A percentile compares a stretch with the other conserved stretches of the same genome.
Conservation (phyloP, 2,797 vertebrate genomes). For the Distichodus sexfasciatus region DNA sequence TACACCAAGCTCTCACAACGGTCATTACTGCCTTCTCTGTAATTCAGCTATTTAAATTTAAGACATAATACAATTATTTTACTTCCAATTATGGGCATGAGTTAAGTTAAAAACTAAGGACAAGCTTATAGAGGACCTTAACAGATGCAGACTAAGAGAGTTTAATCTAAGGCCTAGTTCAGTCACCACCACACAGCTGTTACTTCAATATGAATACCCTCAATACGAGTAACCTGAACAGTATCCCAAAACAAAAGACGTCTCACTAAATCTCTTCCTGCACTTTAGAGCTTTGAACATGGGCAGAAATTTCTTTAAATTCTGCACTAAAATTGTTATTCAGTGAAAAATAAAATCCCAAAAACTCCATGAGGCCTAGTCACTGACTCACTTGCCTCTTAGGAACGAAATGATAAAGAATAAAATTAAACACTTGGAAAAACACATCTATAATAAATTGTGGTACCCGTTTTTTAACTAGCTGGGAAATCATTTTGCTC, state of each 20-base stretch:
- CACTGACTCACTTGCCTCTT: no score
- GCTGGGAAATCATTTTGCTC: background rate
- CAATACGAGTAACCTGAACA: constrained; percentile 21
- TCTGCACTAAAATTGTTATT: background rate
- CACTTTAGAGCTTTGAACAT: background rate
- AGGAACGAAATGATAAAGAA: no score
- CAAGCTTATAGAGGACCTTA: constrained; percentile 36
- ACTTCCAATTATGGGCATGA: constrained; percentile 23
- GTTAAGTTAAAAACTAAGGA: constrained; percentile 35
- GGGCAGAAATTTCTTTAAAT: background rate
- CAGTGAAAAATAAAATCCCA: no score
- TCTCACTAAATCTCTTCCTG: background rate
- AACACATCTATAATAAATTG: no score
- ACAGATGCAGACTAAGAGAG: constrained; percentile 8
- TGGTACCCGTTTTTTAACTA: no score
- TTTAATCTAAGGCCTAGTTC: constrained; percentile 35
- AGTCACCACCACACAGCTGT: constrained; percentile 31
- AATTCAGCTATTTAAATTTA: constrained; percentile 28
- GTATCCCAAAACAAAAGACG: background rate
- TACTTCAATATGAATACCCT: constrained; percentile 13
- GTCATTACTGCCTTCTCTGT: constrained; percentile 37
- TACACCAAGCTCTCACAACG: constrained; percentile 38
- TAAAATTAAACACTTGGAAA: background rate
- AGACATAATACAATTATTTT: constrained; percentile 13
- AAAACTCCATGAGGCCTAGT: no score